Percentiles rank a stretch among this genome's conserved stretches.
Evolutionary conservation across 1,140 invertebrate species (phyloP).

Genomic region (Trichoplusia ni): DNA sequence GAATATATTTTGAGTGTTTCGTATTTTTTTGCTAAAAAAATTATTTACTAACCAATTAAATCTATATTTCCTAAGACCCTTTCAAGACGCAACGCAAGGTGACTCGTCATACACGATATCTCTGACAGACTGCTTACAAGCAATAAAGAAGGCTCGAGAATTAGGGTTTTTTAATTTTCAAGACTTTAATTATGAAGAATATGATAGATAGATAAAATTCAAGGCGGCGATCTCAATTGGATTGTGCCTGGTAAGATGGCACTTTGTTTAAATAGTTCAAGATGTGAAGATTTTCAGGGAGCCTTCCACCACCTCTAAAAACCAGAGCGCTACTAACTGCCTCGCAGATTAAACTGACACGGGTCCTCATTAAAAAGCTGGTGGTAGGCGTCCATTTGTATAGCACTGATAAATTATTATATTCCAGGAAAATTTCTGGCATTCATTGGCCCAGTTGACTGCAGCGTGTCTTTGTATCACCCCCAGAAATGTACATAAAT

Average conservation of each 20-base stretch:
- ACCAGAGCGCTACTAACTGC: too few species aligned
- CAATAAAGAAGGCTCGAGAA: slow-evolving; percentile 91
- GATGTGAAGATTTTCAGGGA: too few species aligned
- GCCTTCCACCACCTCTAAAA: too few species aligned
- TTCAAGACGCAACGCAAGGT: slow-evolving; percentile 94
- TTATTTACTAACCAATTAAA: slow-evolving; percentile 22
- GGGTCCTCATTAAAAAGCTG: too few species aligned
- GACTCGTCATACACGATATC: slow-evolving; percentile 90
- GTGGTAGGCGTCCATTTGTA: too few species aligned
- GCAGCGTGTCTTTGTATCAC: slow-evolving; percentile 92
- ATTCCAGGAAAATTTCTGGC: slow-evolving; percentile 93
- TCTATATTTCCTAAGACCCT: slow-evolving; percentile 78
- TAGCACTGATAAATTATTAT: too few species aligned
- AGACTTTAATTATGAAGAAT: slow-evolving; percentile 97
- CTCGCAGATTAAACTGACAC: too few species aligned
- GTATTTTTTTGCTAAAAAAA: too few species aligned
- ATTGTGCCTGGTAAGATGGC: slow-evolving; percentile 91
- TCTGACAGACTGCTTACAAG: slow-evolving; percentile 93
- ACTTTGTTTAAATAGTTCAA: too few species aligned
- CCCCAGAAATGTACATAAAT: slow-evolving; percentile 97
- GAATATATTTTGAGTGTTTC: not conserved
- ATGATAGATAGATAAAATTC: slow-evolving; percentile 94
- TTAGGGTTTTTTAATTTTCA: slow-evolving; percentile 96
- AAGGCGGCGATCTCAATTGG: slow-evolving; percentile 99
- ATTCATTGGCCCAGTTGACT: slow-evolving; percentile 96